These are phyloP conservation scores for Lissonota sp. DNA, from an alignment of 2,888 invertebrate genomes.

Conservation along the genomic window DNA sequence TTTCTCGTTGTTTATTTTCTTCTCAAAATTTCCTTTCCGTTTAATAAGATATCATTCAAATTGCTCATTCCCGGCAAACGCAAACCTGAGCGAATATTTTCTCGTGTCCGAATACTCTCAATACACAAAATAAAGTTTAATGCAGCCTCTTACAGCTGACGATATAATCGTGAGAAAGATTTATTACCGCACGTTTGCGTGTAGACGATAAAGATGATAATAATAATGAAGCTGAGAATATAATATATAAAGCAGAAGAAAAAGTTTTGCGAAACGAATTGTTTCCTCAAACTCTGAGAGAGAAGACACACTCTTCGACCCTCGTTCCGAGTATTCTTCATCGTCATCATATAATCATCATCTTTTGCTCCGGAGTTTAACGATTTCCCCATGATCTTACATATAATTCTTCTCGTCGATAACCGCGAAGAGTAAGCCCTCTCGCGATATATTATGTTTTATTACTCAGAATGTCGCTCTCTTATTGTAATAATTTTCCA, in stretches of 20 bases:
- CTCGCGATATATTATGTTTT: not conserved
- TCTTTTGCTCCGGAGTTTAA: slow-evolving; percentile 43
- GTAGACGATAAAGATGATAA: slow-evolving; percentile 5
- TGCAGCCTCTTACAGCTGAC: too few relatives aligned
- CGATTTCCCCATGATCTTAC: slow-evolving; percentile 32
- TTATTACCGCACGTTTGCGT: not conserved
- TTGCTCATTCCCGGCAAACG: too few relatives aligned
- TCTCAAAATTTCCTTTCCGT: too few relatives aligned
- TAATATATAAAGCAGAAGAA: slow-evolving; percentile 10
- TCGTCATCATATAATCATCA: slow-evolving; percentile 32
- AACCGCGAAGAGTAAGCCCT: not conserved
- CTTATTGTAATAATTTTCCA: not conserved
- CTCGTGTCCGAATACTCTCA: slow-evolving; percentile 10
- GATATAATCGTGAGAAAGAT: slow-evolving; percentile 47
- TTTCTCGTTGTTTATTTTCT: not conserved
- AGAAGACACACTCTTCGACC: slow-evolving; percentile 4
- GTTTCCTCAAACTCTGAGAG: slow-evolving; percentile 47
- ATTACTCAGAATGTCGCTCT: slow-evolving; percentile 10
- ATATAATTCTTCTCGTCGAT: not conserved
- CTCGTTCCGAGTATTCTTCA: slow-evolving; percentile 12
- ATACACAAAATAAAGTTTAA: slow-evolving; percentile 29
- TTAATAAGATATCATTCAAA: too few relatives aligned
- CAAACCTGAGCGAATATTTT: too few relatives aligned
- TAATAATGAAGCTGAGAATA: slow-evolving; percentile 4
- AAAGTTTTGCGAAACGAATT: slow-evolving; percentile 53